Base-by-base conservation (phyloP, 2,113 vertebrate species). In the mouse (Mus musculus) region DNA sequence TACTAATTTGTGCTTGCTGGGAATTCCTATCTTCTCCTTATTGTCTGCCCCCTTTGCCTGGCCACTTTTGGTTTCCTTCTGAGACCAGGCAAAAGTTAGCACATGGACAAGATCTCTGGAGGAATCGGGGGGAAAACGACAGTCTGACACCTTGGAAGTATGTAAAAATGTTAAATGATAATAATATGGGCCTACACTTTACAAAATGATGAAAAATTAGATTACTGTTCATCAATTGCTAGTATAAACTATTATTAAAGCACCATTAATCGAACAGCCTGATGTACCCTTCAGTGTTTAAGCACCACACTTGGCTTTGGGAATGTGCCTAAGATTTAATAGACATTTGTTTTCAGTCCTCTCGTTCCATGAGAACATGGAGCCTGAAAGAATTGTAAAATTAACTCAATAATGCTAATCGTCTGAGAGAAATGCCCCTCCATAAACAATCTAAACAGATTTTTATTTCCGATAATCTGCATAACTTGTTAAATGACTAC, bases 381-480 rank as follows among this genome's bases (percentile, higher is more conserved):
- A 86, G 94, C 97, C 77, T 36, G 36, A 97, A 95, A 52, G 36
- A 91, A 97, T 97, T 80, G 4, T 93, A 90, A 85, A 75, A 22
- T 24, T 73, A 91, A 84, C 49, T 82, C 24, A 86, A 11, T 97
- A 30, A 46, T 88, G 91, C 30, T 97, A 93, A 72, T 72, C 61
- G 91, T 90, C 92, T 88, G 90, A 85, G 13, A 72, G 73, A 97
- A 98, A 96, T 87, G 77, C 3, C 22, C 76, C 75, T 81, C 42
- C 49, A 80, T 91, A 93, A 94, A 49, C 93, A 89, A 97, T 94
- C 96, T 93, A 90, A 96, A 92, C 95, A 95, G 22, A 81, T 94
- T 96, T 95, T 30, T 95, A 69, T 96, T 92, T 61, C 42, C 6
- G 46, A 92, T 85, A 56, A 16, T 93, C 84, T 63, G 30, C 90